Conservation (phyloP, 2,888 invertebrate genomes). For the Drosophila mimica region DNA sequence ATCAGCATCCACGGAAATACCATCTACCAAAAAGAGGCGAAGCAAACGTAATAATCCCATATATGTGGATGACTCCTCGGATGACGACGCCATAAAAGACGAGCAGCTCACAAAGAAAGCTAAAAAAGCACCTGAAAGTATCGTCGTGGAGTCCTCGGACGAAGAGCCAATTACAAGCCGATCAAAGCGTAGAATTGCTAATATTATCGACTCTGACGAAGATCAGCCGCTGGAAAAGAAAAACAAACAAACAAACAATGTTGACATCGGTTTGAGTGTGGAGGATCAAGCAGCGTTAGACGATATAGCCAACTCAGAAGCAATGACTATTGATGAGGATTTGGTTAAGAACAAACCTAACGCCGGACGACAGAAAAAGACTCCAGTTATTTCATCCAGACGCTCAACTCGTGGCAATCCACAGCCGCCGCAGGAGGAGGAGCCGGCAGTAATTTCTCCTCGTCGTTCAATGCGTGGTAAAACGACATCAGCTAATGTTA, state of each 20-base stretch:
- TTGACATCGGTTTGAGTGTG: background rate
- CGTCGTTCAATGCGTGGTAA: conserved; percentile 23
- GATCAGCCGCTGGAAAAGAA: conserved; percentile 7
- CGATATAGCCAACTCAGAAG: background rate
- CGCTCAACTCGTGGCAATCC: conserved; percentile 48
- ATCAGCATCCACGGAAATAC: background rate
- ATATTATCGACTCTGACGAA: background rate
- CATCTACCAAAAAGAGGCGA: background rate
- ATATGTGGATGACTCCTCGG: conserved; percentile 49
- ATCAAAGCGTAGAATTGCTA: background rate
- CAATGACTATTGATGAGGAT: conserved; percentile 2
- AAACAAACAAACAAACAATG: background rate
- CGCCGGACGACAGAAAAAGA: background rate
- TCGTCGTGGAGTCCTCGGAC: conserved; percentile 1
- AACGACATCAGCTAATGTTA: background rate
- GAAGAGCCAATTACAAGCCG: background rate
- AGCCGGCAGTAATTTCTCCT: background rate
- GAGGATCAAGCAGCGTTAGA: background rate
- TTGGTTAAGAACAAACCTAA: background rate
- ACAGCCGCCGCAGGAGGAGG: background rate
- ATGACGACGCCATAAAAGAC: conserved; percentile 26
- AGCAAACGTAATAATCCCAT: conserved; percentile 35
- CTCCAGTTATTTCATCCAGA: background rate
- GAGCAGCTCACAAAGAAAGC: conserved; percentile 21
- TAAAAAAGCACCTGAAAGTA: background rate